These are phyloP conservation scores for Drosophila meridiana DNA, from an alignment of 2,888 invertebrate genomes.

Conservation along the genomic window DNA sequence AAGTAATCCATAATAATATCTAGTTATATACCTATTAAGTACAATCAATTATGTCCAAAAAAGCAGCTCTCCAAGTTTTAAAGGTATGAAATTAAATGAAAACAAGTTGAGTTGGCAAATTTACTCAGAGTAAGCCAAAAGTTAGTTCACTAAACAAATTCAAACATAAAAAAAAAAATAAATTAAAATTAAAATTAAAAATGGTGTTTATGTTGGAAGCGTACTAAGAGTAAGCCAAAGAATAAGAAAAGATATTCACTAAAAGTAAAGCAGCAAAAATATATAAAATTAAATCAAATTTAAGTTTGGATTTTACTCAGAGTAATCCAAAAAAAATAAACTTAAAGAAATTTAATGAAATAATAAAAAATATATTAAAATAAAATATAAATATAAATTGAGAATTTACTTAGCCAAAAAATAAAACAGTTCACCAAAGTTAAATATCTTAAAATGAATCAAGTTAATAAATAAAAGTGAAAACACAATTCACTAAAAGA, in stretches of 20 bases:
- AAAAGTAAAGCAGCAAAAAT: background rate
- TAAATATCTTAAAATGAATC: background rate
- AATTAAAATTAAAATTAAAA: slow-evolving; percentile 1
- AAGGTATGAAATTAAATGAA: slow-evolving; percentile 19
- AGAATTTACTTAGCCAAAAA: background rate
- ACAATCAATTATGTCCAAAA: slow-evolving; percentile 61
- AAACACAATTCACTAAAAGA: slow-evolving; percentile 3
- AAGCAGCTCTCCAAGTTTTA: slow-evolving; percentile 7
- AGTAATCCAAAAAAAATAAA: slow-evolving; percentile 22
- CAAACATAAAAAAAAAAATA: background rate
- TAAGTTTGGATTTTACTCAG: slow-evolving; percentile 22
- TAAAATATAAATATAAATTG: background rate
- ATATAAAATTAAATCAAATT: background rate
- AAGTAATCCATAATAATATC: slow-evolving; percentile 44
- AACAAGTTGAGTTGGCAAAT: slow-evolving; percentile 23
- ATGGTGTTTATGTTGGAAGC: background rate
- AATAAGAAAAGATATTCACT: background rate
- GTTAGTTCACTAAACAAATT: background rate
- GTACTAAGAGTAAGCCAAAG: background rate
- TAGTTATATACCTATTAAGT: slow-evolving; percentile 71
- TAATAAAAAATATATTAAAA: slow-evolving; percentile 3
- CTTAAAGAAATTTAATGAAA: background rate
- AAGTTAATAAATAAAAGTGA: background rate
- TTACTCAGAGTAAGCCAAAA: slow-evolving; percentile 38
- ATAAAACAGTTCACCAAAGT: background rate